Base-by-base conservation (phyloP, 2,113 vertebrate genomes). In the Labeo catla region DNA sequence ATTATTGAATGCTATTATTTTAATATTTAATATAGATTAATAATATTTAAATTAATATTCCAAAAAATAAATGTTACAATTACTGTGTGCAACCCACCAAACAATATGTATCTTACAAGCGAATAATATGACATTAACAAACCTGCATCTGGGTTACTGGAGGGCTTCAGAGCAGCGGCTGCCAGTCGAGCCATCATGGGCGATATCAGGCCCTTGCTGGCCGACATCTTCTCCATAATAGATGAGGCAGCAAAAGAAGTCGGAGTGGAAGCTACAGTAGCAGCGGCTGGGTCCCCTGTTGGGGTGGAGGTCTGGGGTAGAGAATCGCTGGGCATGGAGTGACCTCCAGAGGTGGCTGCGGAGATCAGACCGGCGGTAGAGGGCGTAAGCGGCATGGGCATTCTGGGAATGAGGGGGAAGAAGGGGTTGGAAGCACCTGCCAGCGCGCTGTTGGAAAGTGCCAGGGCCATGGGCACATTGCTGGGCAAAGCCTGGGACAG, bases 171-270 rank as follows among this genome's bases (percentile, higher is more conserved):
- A 8, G 98, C 98, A 2, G 98, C 98, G 0, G 98, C 98, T n/a
- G 98, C 98, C 92, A 99, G 91, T 87, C 97, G 93, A 86, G 98
- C 98, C 98, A 99, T 99, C 98, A 99, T 99, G 59, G 98, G 98
- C 0, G 98, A 99, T 93, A 99, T 99, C 92, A 99, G 95, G 50
- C 98, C 97, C 93, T 99, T 99, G 94, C 97, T 99, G 47, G 98
- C 97, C 0, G 98, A 97, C 92, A 99, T 97, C 95, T 97, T 98
- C 93, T 99, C 98, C 97, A 99, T 97, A 91, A 99, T 97, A 90
- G 98, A 98, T 61, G 97, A 93, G 0, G 95, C 93, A 83, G 96
- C 89, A 59, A 94, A 95, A 0, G 97, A 94, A 66, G 95, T 95
- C 11, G 96, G 95, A 34, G 96, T 96, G 2, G 92, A 93, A 4